phyloP scores from a whole-genome alignment of 2,797 vertebrate genomes.

The Luscinia luscinia region DNA sequence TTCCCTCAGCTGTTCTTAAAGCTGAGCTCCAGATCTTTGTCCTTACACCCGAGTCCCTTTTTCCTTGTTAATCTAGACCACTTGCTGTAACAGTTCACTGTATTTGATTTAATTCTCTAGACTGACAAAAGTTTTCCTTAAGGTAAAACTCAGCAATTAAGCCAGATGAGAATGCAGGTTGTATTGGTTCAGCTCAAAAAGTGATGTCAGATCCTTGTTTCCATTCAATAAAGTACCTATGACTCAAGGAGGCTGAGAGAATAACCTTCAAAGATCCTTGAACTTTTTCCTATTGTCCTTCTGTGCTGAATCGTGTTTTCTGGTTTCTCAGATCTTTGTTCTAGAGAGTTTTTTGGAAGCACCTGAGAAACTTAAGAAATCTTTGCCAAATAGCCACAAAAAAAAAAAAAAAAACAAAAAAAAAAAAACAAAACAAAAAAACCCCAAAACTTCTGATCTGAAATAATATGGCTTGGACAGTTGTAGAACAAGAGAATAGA shows the following conservation, averaged over 20 bases:
- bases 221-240: not conserved
- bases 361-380: not conserved
- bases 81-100: not conserved
- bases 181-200: not conserved
- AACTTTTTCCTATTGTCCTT: not conserved
- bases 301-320: not conserved
- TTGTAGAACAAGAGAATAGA: not conserved
- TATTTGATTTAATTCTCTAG: not conserved
- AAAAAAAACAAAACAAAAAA: not conserved
- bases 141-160: not conserved
- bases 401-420: not conserved
- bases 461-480: not conserved
- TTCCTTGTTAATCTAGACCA: not conserved
- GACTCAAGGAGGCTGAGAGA: not conserved
- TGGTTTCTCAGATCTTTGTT: not conserved
- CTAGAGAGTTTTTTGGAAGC: not conserved
- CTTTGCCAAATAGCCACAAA: not conserved
- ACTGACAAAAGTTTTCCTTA: not conserved
- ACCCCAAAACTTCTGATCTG: not conserved
- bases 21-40: not conserved
- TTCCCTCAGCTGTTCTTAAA: not conserved
- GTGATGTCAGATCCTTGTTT: not conserved
- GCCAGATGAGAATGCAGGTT: not conserved
- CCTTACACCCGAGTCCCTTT: not conserved
- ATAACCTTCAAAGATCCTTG: not conserved